Conservation (phyloP, 2,113 vertebrate species). For the Paratilapia polleni region DNA sequence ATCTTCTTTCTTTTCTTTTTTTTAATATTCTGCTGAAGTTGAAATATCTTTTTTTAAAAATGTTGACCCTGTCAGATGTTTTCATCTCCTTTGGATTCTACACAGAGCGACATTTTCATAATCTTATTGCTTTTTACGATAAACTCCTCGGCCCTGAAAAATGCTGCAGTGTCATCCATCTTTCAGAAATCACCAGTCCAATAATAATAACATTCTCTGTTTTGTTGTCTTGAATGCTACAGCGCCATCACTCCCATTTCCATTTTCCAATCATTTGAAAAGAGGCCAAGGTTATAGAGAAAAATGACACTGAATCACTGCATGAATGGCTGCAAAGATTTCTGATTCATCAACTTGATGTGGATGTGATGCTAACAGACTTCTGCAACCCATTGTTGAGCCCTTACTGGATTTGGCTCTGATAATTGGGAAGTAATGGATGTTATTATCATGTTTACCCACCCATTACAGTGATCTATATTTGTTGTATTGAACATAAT, state of each 20-base stretch:
- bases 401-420: neutral
- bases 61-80: neutral
- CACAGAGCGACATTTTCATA: neutral
- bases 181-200: neutral
- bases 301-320: neutral
- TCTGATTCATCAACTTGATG: slow-evolving; percentile 14
- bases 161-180: neutral
- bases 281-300: slow-evolving; percentile 14
- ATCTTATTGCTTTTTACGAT: neutral
- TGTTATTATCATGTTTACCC: neutral
- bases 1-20: neutral
- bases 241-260: neutral
- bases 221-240: slow-evolving; percentile 6
- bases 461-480: neutral
- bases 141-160: slow-evolving; percentile 19
- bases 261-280: slow-evolving; percentile 7
- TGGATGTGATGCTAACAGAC: neutral
- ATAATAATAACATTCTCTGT: neutral
- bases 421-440: neutral
- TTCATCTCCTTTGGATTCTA: neutral
- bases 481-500: slow-evolving; percentile 22
- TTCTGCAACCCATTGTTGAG: slow-evolving; percentile 1
- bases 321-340: slow-evolving; percentile 17
- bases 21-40: neutral
- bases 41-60: slow-evolving; percentile 12